Conservation (phyloP, 2,888 invertebrate species). For the Hermaeophaga mercurialis region DNA sequence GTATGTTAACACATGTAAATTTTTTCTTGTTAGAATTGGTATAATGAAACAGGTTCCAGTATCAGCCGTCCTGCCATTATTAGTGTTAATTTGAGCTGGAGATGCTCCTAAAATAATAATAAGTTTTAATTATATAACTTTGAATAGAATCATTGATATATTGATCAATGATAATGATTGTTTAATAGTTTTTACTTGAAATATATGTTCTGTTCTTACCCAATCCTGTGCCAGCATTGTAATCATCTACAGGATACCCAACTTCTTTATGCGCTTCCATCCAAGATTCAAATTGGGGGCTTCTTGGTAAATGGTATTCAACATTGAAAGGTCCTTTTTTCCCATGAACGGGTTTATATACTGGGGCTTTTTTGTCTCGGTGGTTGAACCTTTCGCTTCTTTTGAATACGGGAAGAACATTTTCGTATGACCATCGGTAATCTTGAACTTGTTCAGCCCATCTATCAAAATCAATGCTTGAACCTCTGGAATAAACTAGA, state of each 20-base stretch:
- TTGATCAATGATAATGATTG: not conserved
- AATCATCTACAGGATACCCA: slow-evolving; percentile 57
- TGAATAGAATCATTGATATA: too few relatives aligned
- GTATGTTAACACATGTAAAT: slow-evolving; percentile 71
- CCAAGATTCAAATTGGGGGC: slow-evolving; percentile 64
- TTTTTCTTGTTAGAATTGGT: slow-evolving; percentile 66
- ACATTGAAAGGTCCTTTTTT: slow-evolving; percentile 35
- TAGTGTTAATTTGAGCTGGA: slow-evolving; percentile 69
- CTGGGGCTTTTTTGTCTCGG: slow-evolving; percentile 24
- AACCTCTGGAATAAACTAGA: slow-evolving; percentile 61
- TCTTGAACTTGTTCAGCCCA: slow-evolving; percentile 55
- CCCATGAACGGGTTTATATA: slow-evolving; percentile 18
- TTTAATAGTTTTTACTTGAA: too few relatives aligned
- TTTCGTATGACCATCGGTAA: slow-evolving; percentile 62
- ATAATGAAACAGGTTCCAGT: slow-evolving; percentile 76
- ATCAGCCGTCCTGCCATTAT: slow-evolving; percentile 74
- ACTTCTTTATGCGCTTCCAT: slow-evolving; percentile 68
- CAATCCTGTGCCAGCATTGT: slow-evolving; percentile 44
- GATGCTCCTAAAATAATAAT: slow-evolving; percentile 62
- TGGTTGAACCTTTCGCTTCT: slow-evolving; percentile 25
- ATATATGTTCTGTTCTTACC: too few relatives aligned
- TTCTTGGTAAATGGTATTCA: slow-evolving; percentile 36
- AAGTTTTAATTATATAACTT: not conserved
- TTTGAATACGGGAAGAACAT: slow-evolving; percentile 59
- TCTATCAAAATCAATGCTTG: slow-evolving; percentile 56